These are phyloP conservation scores for Latrodectus elegans DNA, from an alignment of 2,888 invertebrate species.

Conservation along the genomic window DNA sequence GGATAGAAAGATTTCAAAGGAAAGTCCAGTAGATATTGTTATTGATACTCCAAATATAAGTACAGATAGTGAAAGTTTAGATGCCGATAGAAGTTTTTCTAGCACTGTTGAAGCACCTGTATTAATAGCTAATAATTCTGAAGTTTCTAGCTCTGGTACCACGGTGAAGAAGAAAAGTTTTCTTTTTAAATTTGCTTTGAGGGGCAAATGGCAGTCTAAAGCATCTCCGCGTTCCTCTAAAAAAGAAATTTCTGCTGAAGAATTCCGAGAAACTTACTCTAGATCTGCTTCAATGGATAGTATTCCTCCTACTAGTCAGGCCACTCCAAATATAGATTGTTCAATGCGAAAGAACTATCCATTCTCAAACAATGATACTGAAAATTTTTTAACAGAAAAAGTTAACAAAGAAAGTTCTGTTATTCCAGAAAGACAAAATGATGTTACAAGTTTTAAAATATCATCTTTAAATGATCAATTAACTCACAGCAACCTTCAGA, in stretches of 20 bases:
- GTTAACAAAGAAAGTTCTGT: slow-evolving; percentile 23
- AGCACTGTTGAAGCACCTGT: slow-evolving; percentile 42
- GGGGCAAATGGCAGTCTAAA: slow-evolving; percentile 72
- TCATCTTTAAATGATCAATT: slow-evolving; percentile 49
- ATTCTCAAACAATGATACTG: slow-evolving; percentile 45
- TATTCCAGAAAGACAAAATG: slow-evolving; percentile 27
- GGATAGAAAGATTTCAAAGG: slow-evolving; percentile 37
- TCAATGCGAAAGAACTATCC: slow-evolving; percentile 20
- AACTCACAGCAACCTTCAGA: slow-evolving; percentile 22
- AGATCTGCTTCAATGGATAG: slow-evolving; percentile 41
- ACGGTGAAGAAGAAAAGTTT: slow-evolving; percentile 72
- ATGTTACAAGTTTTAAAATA: slow-evolving; percentile 21
- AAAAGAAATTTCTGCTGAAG: slow-evolving; percentile 72
- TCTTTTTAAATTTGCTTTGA: slow-evolving; percentile 72
- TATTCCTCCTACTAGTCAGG: slow-evolving; percentile 57
- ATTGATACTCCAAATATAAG: slow-evolving; percentile 56
- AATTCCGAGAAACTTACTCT: slow-evolving; percentile 72
- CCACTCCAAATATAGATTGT: slow-evolving; percentile 26
- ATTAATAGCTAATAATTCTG: slow-evolving; percentile 14
- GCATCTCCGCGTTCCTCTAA: slow-evolving; percentile 69
- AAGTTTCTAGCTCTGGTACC: slow-evolving; percentile 34
- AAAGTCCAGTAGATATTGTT: slow-evolving; percentile 25
- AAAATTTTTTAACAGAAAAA: slow-evolving; percentile 27
- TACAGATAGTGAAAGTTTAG: slow-evolving; percentile 66
- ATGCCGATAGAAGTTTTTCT: slow-evolving; percentile 60